phyloP scores from a whole-genome alignment of 2,888 invertebrate genomes.

The Parelbella ahira region DNA sequence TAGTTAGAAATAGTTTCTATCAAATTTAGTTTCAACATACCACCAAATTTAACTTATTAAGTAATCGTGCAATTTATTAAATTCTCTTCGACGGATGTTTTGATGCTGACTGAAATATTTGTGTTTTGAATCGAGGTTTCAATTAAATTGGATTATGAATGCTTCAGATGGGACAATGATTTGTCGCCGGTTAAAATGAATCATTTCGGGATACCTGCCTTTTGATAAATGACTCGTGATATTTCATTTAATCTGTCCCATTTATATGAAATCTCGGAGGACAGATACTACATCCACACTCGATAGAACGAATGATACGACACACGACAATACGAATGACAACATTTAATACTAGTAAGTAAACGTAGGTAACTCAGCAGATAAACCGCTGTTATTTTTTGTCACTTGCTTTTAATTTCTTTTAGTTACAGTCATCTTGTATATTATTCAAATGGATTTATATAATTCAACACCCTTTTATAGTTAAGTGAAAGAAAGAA shows the following conservation, averaged over 20 bases:
- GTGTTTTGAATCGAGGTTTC: no score
- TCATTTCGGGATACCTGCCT: constrained; percentile 4
- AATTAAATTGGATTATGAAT: constrained; percentile 17
- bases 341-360: no score
- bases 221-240: constrained; percentile 16
- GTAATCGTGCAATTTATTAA: no score
- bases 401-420: no score
- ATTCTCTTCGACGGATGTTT: no score
- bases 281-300: background rate
- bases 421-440: background rate
- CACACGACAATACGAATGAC: no score
- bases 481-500: constrained; percentile 3
- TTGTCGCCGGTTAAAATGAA: constrained; percentile 18
- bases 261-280: constrained; percentile 10
- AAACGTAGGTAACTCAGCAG: background rate
- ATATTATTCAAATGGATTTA: background rate
- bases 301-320: constrained; percentile 7
- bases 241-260: constrained; percentile 11
- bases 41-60: no score
- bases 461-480: constrained; percentile 1
- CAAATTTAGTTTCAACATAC: no score
- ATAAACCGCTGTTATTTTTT: background rate
- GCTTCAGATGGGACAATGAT: constrained; percentile 15
- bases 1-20: no score
- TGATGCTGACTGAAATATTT: no score